Percentiles rank a stretch among this genome's conserved stretches.
phyloP scores from a whole-genome alignment of 2,113 vertebrate species.

The Lasiurus borealis region DNA sequence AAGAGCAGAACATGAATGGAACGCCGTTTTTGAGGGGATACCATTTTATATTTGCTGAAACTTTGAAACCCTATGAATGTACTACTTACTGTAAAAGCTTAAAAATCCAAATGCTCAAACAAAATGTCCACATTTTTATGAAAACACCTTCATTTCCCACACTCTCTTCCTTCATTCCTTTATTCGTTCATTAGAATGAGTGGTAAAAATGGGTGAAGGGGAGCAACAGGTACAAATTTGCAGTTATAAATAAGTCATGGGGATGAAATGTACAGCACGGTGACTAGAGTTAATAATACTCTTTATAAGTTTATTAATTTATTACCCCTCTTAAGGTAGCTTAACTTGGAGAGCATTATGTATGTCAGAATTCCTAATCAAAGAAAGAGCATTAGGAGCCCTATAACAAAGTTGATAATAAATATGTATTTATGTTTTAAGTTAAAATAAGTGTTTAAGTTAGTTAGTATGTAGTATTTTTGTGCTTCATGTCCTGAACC shows the following conservation, averaged over 20 bases:
- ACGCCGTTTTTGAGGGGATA: neutral
- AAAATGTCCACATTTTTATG: neutral
- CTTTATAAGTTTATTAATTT: slow-evolving; percentile 34
- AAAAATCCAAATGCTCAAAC: slow-evolving; percentile 6
- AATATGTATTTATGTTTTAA: neutral
- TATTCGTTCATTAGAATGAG: neutral
- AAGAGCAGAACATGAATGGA: neutral
- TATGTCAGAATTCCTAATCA: neutral
- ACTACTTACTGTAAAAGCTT: neutral
- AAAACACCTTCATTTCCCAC: neutral
- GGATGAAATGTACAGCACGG: neutral
- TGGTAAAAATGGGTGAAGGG: neutral
- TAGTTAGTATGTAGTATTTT: neutral
- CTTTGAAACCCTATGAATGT: neutral
- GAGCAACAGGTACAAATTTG: neutral
- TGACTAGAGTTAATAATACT: neutral
- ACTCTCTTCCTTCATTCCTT: neutral
- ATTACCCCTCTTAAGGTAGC: neutral
- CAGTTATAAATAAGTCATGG: neutral
- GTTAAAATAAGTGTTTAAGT: slow-evolving; percentile 40
- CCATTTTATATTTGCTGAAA: neutral
- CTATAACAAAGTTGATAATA: neutral
- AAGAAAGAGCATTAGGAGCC: neutral
- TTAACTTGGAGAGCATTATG: neutral
- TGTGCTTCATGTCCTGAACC: neutral